Base-by-base conservation (phyloP, 2,113 vertebrate genomes). In the Chascanopsetta lugubris region DNA sequence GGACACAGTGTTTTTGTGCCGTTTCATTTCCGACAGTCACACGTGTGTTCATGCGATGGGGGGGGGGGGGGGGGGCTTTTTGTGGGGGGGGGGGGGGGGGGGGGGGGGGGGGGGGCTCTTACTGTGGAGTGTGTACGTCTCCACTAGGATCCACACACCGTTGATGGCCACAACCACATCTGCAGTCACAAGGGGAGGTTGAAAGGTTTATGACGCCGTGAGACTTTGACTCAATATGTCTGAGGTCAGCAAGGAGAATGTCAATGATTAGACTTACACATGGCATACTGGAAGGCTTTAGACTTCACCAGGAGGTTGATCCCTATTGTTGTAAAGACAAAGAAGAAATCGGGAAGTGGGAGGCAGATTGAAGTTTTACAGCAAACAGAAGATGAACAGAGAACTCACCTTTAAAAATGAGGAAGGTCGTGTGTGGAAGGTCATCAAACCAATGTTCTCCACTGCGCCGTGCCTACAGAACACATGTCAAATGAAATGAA, bases 401-500 rank as follows among this genome's bases (percentile, higher is more conserved):
- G 43, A 71, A 68, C 61, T 69, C 55, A 56, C 97, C 97, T 94
- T 98, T 99, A 61, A 99, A 97, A 77, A 99, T 99, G 45, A 99
- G 93, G 86, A 98, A 95, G 0, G 96, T 93, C 0, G 97, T 99
- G 51, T 93, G 91, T 18, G 96, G 96, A 25, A 99, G 94, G 49
- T 99, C 97, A 66, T 99, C 96, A 72, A 99, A 99, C 97, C 97
- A 99, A 75, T 98, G 93, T 53, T 99, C 95, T 0, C 95, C 90
- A 61, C 94, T 98, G 26, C 91, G 93, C 46, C 97, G 94, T 0
- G 95, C 93, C 97, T 91, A 45, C 53, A 64, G 10, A 25, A 40
- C 6, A 47, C 12, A 24, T 45, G 30, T 30, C 36, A 5, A 29
- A 57, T 26, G 11, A 75, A 20, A 59, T 25, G 57, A 24, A 36